Evolutionary conservation across 2,797 vertebrate genomes (phyloP).

Genomic region (Rachycentron canadum): DNA sequence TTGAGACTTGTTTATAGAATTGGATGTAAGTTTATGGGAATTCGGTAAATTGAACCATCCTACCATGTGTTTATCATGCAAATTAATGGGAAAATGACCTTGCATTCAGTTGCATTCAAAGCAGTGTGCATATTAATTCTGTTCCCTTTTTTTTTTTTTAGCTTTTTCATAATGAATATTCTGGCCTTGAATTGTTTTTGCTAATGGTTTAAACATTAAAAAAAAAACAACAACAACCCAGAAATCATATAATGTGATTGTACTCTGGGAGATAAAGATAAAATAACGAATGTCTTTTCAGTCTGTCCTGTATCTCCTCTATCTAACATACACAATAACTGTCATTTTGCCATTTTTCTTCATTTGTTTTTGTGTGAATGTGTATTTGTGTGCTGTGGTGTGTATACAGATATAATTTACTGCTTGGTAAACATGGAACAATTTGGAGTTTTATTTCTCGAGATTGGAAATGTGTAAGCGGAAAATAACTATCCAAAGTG

Average conservation of each 20-base stretch:
- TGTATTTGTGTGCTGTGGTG: conserved; percentile 23
- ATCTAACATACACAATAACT: conserved; percentile 12
- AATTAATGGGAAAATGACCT: conserved; percentile 42
- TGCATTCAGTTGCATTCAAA: conserved; percentile 39
- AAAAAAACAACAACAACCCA: background rate
- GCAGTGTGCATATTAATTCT: conserved; percentile 31
- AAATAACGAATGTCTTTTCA: background rate
- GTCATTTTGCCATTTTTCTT: background rate
- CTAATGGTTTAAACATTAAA: background rate
- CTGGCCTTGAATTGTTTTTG: conserved; percentile 13
- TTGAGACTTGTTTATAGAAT: conserved; percentile 39
- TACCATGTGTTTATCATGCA: conserved; percentile 9
- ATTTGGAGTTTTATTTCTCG: conserved; percentile 50
- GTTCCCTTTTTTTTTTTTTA: background rate
- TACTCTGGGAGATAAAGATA: background rate
- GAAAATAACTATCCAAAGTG: conserved; percentile 68
- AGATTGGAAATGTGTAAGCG: conserved; percentile 62
- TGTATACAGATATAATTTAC: conserved; percentile 22
- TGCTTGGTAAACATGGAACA: conserved; percentile 39
- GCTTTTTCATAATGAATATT: conserved; percentile 9
- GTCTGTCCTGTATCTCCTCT: conserved; percentile 7
- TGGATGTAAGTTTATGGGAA: background rate
- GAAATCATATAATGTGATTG: background rate
- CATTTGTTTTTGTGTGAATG: background rate
- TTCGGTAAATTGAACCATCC: background rate